Conservation (phyloP, 2,113 vertebrate genomes). For the Leucosticte australis region DNA sequence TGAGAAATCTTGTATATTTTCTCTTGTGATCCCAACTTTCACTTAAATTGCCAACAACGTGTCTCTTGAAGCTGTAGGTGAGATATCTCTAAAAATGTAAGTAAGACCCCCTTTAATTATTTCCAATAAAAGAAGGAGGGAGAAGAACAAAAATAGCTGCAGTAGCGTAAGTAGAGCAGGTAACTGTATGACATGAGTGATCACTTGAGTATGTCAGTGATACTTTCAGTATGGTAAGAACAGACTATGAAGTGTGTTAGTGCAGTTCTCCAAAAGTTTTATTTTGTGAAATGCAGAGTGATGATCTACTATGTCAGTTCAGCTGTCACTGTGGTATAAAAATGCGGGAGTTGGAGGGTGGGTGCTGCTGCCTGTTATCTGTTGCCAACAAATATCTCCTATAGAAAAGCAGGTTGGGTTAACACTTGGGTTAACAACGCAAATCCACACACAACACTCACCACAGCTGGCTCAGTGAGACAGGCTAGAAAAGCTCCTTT, state of each 20-base stretch:
- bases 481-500: no score
- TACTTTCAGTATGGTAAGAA: background rate
- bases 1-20: background rate
- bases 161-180: background rate
- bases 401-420: no score
- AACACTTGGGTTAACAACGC: no score
- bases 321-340: background rate
- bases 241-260: background rate
- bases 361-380: no score
- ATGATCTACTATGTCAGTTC: background rate
- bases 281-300: background rate
- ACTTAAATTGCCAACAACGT: background rate
- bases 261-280: no score
- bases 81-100: background rate
- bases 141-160: background rate
- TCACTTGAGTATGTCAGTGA: background rate
- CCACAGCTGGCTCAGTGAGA: no score
- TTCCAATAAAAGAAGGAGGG: background rate
- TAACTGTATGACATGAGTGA: background rate
- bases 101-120: background rate
- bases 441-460: no score
- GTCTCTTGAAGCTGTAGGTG: background rate
- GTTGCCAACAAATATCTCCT: no score
- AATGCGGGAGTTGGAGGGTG: no score
- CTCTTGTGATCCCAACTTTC: background rate